Evolutionary conservation across 2,888 invertebrate genomes (phyloP).

Genomic region (Ichneumon xanthorius): DNA sequence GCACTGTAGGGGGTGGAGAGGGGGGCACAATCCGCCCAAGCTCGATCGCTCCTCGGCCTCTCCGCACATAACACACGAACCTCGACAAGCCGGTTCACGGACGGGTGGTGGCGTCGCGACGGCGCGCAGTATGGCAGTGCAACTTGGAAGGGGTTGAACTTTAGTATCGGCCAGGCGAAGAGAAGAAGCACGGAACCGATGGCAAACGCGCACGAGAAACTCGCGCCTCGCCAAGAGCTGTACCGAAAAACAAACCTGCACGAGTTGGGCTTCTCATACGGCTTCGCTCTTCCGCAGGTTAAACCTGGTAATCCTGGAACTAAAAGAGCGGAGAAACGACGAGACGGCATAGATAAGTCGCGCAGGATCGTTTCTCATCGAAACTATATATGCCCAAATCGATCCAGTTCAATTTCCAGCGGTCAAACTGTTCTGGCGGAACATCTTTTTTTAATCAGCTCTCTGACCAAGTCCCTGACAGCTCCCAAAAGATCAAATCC

Average conservation of each 20-base stretch:
- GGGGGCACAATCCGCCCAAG: constrained; percentile 62
- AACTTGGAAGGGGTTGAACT: constrained; percentile 13
- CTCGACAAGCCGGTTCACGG: constrained; percentile 36
- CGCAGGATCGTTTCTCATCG: too few relatives aligned
- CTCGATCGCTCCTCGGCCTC: constrained; percentile 39
- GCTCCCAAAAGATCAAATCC: too few relatives aligned
- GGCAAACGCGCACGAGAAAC: constrained; percentile 4
- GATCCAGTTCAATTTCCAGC: not conserved
- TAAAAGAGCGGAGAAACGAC: not conserved
- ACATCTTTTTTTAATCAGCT: not conserved
- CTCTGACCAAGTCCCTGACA: too few relatives aligned
- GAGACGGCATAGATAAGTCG: too few relatives aligned
- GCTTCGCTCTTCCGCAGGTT: not conserved
- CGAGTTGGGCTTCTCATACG: not conserved
- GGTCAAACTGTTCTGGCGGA: not conserved
- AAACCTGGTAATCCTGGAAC: not conserved
- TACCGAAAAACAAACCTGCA: not conserved
- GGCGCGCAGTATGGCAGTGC: constrained; percentile 47
- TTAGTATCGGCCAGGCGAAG: constrained; percentile 37
- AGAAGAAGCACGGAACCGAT: constrained; percentile 27
- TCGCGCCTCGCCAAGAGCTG: not conserved
- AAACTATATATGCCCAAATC: too few relatives aligned
- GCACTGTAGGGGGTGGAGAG: constrained; percentile 64
- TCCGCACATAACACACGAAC: constrained; percentile 52
- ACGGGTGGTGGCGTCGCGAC: constrained; percentile 58